These are phyloP conservation scores for Ataeniobius toweri DNA, from an alignment of 2,797 vertebrate genomes.

Conservation along the genomic window DNA sequence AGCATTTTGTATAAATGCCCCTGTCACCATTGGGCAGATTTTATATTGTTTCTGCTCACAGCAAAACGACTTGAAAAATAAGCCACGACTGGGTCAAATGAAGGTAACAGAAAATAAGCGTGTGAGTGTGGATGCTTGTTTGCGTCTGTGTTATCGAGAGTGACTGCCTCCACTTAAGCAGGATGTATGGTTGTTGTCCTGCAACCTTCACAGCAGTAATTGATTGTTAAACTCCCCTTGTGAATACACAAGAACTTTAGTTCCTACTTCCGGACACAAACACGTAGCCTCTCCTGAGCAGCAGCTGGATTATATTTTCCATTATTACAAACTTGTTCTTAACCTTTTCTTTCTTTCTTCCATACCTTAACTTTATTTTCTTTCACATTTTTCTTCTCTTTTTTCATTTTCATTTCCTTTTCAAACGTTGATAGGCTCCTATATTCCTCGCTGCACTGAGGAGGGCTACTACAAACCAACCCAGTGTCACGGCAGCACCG, in stretches of 20 bases:
- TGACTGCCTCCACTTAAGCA: constrained; percentile 60
- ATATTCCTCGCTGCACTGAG: constrained; percentile 91
- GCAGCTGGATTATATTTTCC: constrained; percentile 10
- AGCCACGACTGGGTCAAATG: constrained; percentile 60
- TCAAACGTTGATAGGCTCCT: constrained; percentile 77
- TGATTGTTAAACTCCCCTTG: constrained; percentile 58
- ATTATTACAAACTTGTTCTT: constrained; percentile 14
- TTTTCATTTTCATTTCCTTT: neutral
- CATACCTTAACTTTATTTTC: neutral
- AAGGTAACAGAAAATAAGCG: constrained; percentile 51
- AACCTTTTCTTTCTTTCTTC: constrained; percentile 1
- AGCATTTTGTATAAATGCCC: constrained; percentile 44
- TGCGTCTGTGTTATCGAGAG: constrained; percentile 57
- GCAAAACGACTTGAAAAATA: constrained; percentile 60
- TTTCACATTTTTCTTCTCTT: neutral
- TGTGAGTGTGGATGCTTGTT: constrained; percentile 14
- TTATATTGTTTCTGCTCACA: constrained; percentile 34
- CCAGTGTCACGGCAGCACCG: constrained; percentile 92
- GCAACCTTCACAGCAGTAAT: constrained; percentile 64
- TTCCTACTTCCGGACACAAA: constrained; percentile 23
- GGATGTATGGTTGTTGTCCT: constrained; percentile 67
- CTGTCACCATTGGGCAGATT: constrained; percentile 30
- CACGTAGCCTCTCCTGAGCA: constrained; percentile 9
- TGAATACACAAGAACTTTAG: constrained; percentile 58
- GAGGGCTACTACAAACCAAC: constrained; percentile 95